A percentile compares a stretch with the other conserved stretches of the same genome.
Evolutionary conservation across 2,888 invertebrate species (phyloP).

Genomic region (Campaea margaritaria): DNA sequence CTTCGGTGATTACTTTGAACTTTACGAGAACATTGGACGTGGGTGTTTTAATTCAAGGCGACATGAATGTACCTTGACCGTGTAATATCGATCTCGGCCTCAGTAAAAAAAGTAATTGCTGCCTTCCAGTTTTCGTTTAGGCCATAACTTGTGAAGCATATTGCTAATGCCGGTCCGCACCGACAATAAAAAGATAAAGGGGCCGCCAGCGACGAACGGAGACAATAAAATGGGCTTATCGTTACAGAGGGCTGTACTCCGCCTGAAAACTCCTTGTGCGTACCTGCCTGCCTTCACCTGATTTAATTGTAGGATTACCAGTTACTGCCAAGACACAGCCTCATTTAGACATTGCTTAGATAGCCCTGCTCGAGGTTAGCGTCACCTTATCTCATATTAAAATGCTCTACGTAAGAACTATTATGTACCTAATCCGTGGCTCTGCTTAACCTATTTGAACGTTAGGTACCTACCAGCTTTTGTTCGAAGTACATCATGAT

Average conservation of each 20-base stretch:
- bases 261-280: slow-evolving; percentile 57
- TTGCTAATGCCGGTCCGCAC: slow-evolving; percentile 67
- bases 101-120: slow-evolving; percentile 50
- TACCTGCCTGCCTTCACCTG: slow-evolving; percentile 40
- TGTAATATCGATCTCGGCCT: slow-evolving; percentile 37
- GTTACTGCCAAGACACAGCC: slow-evolving; percentile 35
- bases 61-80: slow-evolving; percentile 19
- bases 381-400: neutral
- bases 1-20: neutral
- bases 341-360: slow-evolving; percentile 28
- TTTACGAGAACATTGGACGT: slow-evolving; percentile 5
- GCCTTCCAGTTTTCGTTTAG: slow-evolving; percentile 56
- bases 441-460: neutral
- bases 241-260: slow-evolving; percentile 58
- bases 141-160: slow-evolving; percentile 67
- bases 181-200: slow-evolving; percentile 76
- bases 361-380: slow-evolving; percentile 9
- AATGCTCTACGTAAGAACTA: no score
- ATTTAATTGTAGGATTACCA: slow-evolving; percentile 51
- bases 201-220: slow-evolving; percentile 58
- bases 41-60: slow-evolving; percentile 13
- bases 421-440: neutral
- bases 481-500: neutral
- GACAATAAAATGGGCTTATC: slow-evolving; percentile 77
- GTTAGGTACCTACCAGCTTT: neutral